Evolutionary conservation across 2,797 vertebrate genomes (phyloP), one percentile per base, ranked within the genome.

Genomic region (Lagorchestes hirsutus): DNA sequence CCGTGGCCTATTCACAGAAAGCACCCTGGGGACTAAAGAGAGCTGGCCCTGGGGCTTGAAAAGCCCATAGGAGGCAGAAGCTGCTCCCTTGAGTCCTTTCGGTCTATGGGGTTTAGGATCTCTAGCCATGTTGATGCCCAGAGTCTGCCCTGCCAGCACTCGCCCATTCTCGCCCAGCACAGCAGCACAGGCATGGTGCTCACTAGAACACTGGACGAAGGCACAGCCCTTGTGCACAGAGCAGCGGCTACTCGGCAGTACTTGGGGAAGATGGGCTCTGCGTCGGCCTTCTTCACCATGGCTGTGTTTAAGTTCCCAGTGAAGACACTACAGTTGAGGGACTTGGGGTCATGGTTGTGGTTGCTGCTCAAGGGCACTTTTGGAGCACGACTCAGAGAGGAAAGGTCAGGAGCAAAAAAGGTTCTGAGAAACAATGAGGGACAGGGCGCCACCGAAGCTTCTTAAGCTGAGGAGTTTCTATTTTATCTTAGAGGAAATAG

Each of bases 331-430:
- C 99, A 99, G 98, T 99, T 99, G 98, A 99, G 99, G 95, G 99
- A 99, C 97, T 99, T 99, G 92, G 99, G 99, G 97, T 99, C 99
- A n/a, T 99, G 99, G 98, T 99, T 99, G 98, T 99, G 99, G 98
- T 99, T 99, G 93, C 99, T 99, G 96, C 99, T 99, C 5, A 99
- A 99, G 98, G 99, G 99, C 93, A 99, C 99, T 98, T 99, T 99
- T 98, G 99, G 97, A 92, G 99, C 98, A 95, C 95, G 2, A 97
- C 98, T 98, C 98, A 97, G 67, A 96, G 14, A 94, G 92, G 52
- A 52, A 52, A 52, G 6, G 52, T 52, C 6, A 6, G 52, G 52
- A 52, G 52, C 52, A 52, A 52, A 52, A 52, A 52, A 9, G 52
- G 52, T 52, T 52, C 52, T 52, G 52, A 52, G 52, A 52, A 52